Conservation (phyloP, 2,888 invertebrate genomes). For the Lissonota sp. region DNA sequence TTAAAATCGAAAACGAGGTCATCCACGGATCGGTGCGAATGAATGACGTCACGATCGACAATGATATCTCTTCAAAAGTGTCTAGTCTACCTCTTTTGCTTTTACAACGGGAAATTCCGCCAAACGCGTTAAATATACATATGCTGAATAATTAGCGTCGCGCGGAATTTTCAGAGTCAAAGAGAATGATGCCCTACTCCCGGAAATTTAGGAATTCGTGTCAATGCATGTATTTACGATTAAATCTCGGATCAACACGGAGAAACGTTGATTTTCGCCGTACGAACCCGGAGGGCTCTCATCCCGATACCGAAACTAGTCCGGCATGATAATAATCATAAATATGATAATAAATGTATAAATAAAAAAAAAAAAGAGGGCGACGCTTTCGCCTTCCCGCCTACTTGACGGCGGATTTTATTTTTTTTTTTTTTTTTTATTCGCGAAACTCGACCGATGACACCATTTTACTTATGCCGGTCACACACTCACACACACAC, state of each 20-base stretch:
- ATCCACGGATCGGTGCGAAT: neutral
- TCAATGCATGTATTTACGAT: slow-evolving; percentile 30
- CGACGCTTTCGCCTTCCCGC: slow-evolving; percentile 49
- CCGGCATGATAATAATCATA: slow-evolving; percentile 34
- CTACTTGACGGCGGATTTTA: slow-evolving; percentile 38
- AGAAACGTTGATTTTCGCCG: slow-evolving; percentile 4
- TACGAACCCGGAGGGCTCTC: neutral
- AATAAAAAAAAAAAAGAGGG: neutral
- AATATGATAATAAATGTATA: slow-evolving; percentile 7
- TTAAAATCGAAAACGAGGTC: slow-evolving; percentile 1
- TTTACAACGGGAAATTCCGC: slow-evolving; percentile 44
- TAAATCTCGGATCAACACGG: slow-evolving; percentile 16
- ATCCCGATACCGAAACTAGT: slow-evolving; percentile 31
- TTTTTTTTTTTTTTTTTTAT: slow-evolving; percentile 13
- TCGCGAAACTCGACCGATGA: slow-evolving; percentile 48
- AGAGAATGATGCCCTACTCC: slow-evolving; percentile 34
- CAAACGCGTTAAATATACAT: neutral
- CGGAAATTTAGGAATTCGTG: slow-evolving; percentile 55
- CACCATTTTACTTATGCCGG: slow-evolving; percentile 27
- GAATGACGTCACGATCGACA: slow-evolving; percentile 16
- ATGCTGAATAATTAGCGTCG: slow-evolving; percentile 24
- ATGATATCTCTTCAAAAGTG: slow-evolving; percentile 24
- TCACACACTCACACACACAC: neutral
- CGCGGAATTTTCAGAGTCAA: slow-evolving; percentile 20
- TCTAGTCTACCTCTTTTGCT: slow-evolving; percentile 50